Evolutionary conservation across 2,797 vertebrate genomes (phyloP), one percentile per base, ranked within the genome.

Genomic region (Enteromius argenteus): DNA sequence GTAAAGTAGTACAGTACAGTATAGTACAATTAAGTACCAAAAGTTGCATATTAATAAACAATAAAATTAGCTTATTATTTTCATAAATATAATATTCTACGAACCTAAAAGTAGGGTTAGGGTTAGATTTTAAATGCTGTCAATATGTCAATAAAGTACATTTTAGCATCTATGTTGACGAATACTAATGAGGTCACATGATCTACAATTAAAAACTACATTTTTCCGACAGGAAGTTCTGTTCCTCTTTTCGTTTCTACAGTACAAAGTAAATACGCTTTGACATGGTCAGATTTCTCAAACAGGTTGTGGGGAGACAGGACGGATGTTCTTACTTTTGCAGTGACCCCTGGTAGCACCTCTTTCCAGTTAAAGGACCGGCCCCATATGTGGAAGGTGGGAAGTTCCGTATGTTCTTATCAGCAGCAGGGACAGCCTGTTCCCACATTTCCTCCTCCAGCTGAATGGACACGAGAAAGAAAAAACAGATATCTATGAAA

Each of bases 361-460:
- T 85, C 56, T 79, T 89, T 86, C 84, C 84, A 62, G 71, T 44
- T 27, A 37, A 83, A 79, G 46, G 30, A 32, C 73, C 5, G 23
- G 53, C 73, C 88, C 90, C 83, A 85, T 3, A 84, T 87, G 86
- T 86, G 56, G 78, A 87, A 89, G 89, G 58, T 85, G 90, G 92
- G 91, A 92, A 91, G 87, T 90, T 83, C 81, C 53, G 9, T 23
- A 84, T 3, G 89, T 90, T 85, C 91, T 93, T 90, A 92, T 90
- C 90, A 71, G 83, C 80, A 71, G 77, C 9, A 21, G 87, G 90
- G 83, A 86, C 77, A 0, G 79, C 46, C 82, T 75, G 89, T 89
- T 91, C 90, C 88, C 88, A 89, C 83, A 82, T 89, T 90, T 85
- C 86, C 84, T 84, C 62, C 69, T 88, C 84, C 85, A 75, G 78